These are phyloP conservation scores for Loriculus beryllinus DNA, from an alignment of 2,797 vertebrate genomes.

Conservation along the genomic window DNA sequence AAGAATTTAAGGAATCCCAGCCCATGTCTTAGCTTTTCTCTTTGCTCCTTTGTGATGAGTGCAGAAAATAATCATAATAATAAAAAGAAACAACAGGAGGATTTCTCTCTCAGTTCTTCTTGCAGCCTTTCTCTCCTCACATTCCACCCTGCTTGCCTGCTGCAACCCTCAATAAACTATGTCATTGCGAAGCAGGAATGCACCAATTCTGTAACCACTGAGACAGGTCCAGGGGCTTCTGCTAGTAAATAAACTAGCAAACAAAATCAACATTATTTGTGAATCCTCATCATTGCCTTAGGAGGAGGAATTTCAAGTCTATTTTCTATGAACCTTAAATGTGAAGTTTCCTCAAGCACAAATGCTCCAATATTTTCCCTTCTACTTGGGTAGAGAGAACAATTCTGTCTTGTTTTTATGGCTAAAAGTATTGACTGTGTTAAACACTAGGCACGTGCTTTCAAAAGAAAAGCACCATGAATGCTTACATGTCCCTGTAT, in stretches of 20 bases:
- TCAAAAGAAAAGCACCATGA: constrained; percentile 70
- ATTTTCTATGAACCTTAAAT: not conserved
- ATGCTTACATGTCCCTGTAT: constrained; percentile 73
- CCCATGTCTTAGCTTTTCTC: not conserved
- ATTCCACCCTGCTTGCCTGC: not conserved
- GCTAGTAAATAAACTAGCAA: not conserved
- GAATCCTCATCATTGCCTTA: not conserved
- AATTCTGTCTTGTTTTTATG: constrained; percentile 33
- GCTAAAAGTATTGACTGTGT: constrained; percentile 43
- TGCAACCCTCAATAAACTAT: not conserved
- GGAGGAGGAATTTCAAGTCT: constrained; percentile 8
- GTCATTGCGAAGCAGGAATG: not conserved
- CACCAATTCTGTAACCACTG: not conserved
- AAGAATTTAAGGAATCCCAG: constrained; percentile 49
- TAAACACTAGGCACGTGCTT: constrained; percentile 75
- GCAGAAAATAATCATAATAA: not conserved
- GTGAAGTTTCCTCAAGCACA: not conserved
- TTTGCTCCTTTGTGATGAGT: not conserved
- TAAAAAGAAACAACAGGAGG: not conserved
- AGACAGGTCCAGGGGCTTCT: not conserved
- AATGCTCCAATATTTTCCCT: not conserved
- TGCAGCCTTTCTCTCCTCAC: not conserved
- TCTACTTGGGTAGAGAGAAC: not conserved
- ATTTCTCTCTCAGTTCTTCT: not conserved
- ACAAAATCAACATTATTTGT: not conserved